Evolutionary conservation across 2,888 invertebrate genomes (phyloP), one percentile per base, ranked within the genome.

Genomic region (Acleris cristana): DNA sequence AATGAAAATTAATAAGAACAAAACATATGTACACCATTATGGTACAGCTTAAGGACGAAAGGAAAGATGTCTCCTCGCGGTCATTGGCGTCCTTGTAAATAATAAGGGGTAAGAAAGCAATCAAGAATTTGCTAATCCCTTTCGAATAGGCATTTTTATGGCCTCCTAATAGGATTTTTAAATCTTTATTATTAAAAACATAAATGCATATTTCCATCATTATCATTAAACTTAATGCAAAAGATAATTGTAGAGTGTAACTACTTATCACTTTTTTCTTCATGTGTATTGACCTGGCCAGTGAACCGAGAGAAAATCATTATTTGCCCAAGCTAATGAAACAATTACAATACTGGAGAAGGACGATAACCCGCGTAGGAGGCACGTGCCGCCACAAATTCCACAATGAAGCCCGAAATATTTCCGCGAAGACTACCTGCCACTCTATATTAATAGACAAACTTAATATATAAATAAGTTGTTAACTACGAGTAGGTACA

Each of bases 291-390:
- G 23, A 19, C 18, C 19, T 26, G 23, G 73, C 75, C 76, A 81
- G 84, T 86, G 85, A 85, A 83, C 78, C 80, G 80, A 74, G 79
- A 80, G 82, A 85, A 85, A 87, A 88, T 87, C 84, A 84, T 84
- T 89, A 89, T 89, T 90, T 88, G 84, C 79, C 80, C 87, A 87
- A 10, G 84, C 82, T 89, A 88, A 89, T 88, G 84, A 86, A 88
- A 87, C 88, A 89, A 89, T 89, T 88, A 88, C 82, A 77, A 75
- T 75, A 78, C 71, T 75, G 77, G 80, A 77, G 81, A 77, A 74
- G 81, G 81, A 82, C 85, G 86, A 87, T 85, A 83, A 57, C 57
- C 49, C 23, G 80, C 76, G 75, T 66, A 71, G 72, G 72, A 62
- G 70, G 69, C 68, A 71, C 66, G 71, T 60, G 74, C 10, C 65